Base-by-base conservation (phyloP, 2,113 vertebrate genomes). In the Picathartes gymnocephalus region DNA sequence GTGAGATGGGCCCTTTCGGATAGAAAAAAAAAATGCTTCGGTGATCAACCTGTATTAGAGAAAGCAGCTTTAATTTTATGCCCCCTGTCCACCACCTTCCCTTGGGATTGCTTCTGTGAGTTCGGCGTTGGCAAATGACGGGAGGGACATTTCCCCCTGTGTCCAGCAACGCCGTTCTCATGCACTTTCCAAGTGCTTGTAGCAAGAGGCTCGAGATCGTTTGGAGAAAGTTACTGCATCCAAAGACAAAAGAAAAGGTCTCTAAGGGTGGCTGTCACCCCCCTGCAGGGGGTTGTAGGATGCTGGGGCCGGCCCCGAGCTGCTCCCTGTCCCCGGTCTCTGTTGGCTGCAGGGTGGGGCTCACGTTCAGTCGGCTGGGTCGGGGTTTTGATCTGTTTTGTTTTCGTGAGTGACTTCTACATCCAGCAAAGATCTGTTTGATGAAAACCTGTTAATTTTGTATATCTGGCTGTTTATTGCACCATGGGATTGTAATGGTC, bases 391-490 rank as follows among this genome's bases (percentile, higher is more conserved):
- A 58, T 86, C 91, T n/a, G 80, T 77, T 88, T 92, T 88, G 91
- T 84, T 94, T 93, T 61, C 0, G 56, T 88, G 91, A 94, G 85
- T 89, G 91, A 93, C 48, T 93, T 93, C 61, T 77, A 79, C 94
- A 87, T 78, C 88, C 57, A 58, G 92, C 80, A 81, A 76, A 94
- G 90, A 87, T 54, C 40, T 5, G 69, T 96, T 95, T 70, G 95
- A 84, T 4, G 54, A 87, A 79, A 81, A 93, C 85, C 95, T 97
- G 90, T 97, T 95, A 51, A 96, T 96, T 96, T 95, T 96, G 96
- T 97, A 91, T 92, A 91, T 96, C 97, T 96, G 97, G 94, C 95
- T 96, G 95, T 97, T 97, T 94, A 95, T 96, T 96, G 95, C 95
- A 95, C 95, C 96, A 93, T 30, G 69, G 90, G 94, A 92, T 97